Evolutionary conservation across 1,140 invertebrate genomes (phyloP), one percentile per base, ranked within the genome.

Genomic region (Drosophila grimshawi): DNA sequence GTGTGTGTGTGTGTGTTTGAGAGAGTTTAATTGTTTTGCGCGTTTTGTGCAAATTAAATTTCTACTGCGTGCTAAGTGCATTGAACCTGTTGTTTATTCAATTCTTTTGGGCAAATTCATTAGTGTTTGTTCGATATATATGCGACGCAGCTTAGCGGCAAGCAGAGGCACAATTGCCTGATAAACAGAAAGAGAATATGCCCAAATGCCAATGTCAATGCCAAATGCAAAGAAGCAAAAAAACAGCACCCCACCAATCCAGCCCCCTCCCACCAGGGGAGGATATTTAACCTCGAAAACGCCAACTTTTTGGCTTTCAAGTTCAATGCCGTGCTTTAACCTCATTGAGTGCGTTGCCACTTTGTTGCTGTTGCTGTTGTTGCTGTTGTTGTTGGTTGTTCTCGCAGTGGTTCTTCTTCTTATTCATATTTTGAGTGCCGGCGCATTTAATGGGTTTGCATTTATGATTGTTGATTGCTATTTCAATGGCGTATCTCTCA

Each of bases 61-160:
- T 88, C 80, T 89, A 88, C 83, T 88, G 83, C 85, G 85, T 59
- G 61, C 68, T 75, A 72, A 79, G 83, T 88, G 83, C 85, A 88
- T 88, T 88, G 83, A 88, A 89, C 83, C 80, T 83, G 80, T 82
- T 80, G 82, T 86, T 88, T 86, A 83, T 88, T 88, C 67, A 67
- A 86, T 75, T 82, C 19, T 61, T 67, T 60, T 52, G 62, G 62
- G 69, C 73, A 43, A 4, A 66, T 65, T 61, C 56, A 52, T 61
- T 69, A 74, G 11, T 45, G 39, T 49, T 35, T 61, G 75, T 86
- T 82, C 74, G 76, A 81, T 86, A 61, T 61, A 81, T 86, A 68
- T 74, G 65, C 59, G 63, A 67, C 55, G 70, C 56, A 55, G 19
- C 19, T 19, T 1, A 19, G 19, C 19, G 19, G 19, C 3, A n/a